Evolutionary conservation across 1,140 invertebrate genomes (phyloP).

Genomic region (Mycetomoellerius zeteki): DNA sequence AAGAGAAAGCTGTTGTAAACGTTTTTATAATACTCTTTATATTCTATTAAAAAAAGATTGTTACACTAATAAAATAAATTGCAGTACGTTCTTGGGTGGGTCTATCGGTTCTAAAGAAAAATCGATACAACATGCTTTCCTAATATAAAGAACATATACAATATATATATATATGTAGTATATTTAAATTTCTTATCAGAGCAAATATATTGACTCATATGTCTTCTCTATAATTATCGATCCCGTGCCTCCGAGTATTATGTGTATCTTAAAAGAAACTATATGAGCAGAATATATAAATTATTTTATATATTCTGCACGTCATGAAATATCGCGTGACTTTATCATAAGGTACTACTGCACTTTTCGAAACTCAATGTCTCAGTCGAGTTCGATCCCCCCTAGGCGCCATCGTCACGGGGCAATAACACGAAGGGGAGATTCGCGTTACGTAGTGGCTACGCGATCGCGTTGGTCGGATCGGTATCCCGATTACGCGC

Average conservation of each 20-base stretch:
- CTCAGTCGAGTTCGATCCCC: neutral
- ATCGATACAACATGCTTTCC: neutral
- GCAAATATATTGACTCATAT: neutral
- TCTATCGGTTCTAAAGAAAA: neutral
- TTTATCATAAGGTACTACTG: neutral
- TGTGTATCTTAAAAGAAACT: neutral
- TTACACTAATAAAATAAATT: neutral
- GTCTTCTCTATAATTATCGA: neutral
- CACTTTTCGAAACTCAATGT: conserved; percentile 10
- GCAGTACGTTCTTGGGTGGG: neutral
- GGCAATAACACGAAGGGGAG: conserved; percentile 21
- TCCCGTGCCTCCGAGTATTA: neutral
- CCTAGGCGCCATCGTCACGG: neutral
- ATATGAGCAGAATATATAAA: neutral
- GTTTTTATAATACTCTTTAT: neutral
- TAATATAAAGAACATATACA: neutral
- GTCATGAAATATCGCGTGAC: neutral
- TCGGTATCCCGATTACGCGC: conserved; percentile 39
- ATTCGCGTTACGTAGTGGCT: conserved; percentile 41
- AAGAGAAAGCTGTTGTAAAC: neutral
- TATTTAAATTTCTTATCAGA: neutral
- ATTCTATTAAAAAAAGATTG: neutral
- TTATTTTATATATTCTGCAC: neutral
- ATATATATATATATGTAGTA: too few relatives aligned
- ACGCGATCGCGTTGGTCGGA: conserved; percentile 64